Evolutionary conservation across 2,797 vertebrate species (phyloP), one percentile per base, ranked within the genome.

Genomic region (Sebastes kiyomatsui): DNA sequence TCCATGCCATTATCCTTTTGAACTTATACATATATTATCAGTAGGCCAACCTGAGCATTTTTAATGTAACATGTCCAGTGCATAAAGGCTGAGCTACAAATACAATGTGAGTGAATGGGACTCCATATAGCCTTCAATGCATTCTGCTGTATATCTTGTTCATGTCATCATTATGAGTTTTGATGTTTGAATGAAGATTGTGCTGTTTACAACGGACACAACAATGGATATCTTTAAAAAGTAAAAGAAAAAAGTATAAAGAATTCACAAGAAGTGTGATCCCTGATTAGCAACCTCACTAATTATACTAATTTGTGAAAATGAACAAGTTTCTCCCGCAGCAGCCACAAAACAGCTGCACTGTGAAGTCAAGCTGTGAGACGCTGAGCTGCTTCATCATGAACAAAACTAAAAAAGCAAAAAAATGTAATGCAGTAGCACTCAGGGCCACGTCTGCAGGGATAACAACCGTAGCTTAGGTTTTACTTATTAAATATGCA

Each of bases 241-340:
- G 4, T 4, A 4, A 67, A 54, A 67, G 49, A 62, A 30, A 55
- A 35, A 54, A 28, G 7, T 33, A 22, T 18, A 28, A 22, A 32
- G 14, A 35, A 71, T 74, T 35, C n/a, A 58, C 59, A 74, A 46
- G n/a, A 33, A 72, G 23, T 16, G 11, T 56, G 3, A 49, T 20
- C 33, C 5, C 56, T 59, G 30, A 67, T 69, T 60, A 77, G 72
- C 65, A 60, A 20, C 30, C 4, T 2, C 65, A 27, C 28, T 82
- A 49, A 82, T 83, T 80, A 66, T 4, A 59, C 38, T 59, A 23
- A 73, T 78, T 74, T 58, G 76, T 54, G 56, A 75, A 67, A 77
- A 70, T 70, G 35, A 71, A 49, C 2, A 25, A n/a, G 49, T 72
- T 35, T 72, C 58, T 67, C 56, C 54, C 25, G 68, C 61, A 32